These are phyloP conservation scores for Rhynchomys soricoides DNA, from an alignment of 2,113 vertebrate species.

Conservation along the genomic window DNA sequence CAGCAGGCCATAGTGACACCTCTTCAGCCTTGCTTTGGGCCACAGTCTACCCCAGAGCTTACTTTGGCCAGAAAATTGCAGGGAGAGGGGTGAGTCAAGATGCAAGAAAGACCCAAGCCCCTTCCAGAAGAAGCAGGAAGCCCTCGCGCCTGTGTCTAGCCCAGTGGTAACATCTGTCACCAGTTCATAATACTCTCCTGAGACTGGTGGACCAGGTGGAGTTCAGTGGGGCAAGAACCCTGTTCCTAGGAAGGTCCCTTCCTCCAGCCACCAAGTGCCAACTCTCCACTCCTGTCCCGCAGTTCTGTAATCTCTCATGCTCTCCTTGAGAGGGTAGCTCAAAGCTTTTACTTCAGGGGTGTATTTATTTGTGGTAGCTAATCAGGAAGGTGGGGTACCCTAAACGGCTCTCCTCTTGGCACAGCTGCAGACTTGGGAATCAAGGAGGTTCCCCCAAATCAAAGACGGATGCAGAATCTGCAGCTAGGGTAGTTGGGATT, in stretches of 20 bases:
- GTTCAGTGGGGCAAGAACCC: neutral
- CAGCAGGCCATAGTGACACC: neutral
- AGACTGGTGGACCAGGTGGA: neutral
- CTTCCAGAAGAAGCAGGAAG: neutral
- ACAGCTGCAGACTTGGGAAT: neutral
- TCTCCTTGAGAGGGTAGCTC: neutral
- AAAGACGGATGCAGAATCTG: too few species aligned
- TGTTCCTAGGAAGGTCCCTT: neutral
- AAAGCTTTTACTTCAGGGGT: neutral
- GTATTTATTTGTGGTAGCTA: neutral
- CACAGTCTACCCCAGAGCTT: neutral
- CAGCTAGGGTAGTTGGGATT: neutral
- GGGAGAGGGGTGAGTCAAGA: neutral
- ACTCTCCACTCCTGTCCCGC: neutral
- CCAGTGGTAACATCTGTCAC: neutral
- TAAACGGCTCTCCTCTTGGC: neutral
- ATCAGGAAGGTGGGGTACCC: neutral
- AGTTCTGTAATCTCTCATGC: neutral
- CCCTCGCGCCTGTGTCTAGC: neutral
- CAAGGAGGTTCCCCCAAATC: neutral
- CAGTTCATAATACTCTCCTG: neutral
- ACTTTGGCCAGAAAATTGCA: neutral
- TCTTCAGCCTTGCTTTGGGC: neutral
- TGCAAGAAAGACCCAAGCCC: neutral
- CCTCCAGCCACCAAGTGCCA: neutral